Conservation (phyloP, 2,888 invertebrate species). For the Himalopsyche tibetana region DNA sequence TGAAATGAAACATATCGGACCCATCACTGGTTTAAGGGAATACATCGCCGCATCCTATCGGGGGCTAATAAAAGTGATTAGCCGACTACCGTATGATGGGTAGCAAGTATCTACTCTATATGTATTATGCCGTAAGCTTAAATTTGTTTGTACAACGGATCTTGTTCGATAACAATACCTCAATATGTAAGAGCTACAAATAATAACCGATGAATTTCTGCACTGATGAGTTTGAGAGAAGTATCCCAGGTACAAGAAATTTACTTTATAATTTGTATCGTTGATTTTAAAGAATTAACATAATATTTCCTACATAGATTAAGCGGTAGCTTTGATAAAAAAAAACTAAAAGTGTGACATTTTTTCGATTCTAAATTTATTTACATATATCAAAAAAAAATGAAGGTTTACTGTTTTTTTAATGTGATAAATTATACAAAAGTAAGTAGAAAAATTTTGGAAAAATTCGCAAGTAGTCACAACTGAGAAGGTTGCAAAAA, state of each 20-base stretch:
- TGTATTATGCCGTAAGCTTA: constrained; percentile 48
- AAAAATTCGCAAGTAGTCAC: too few species aligned
- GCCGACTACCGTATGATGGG: constrained; percentile 59
- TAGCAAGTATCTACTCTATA: constrained; percentile 42
- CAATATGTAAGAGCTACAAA: constrained; percentile 32
- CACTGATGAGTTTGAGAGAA: not conserved
- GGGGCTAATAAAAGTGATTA: constrained; percentile 65
- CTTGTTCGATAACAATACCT: constrained; percentile 52
- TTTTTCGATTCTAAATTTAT: too few species aligned
- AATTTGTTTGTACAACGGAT: constrained; percentile 62
- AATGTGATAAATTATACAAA: too few species aligned
- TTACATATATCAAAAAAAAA: too few species aligned
- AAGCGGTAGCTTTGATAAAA: too few species aligned
- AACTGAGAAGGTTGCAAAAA: too few species aligned
- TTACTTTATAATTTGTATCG: not conserved
- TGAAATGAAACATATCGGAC: not conserved
- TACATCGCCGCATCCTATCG: constrained; percentile 60
- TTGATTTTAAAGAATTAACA: not conserved
- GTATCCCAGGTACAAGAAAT: not conserved
- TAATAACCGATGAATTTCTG: constrained; percentile 27
- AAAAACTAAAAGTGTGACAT: too few species aligned
- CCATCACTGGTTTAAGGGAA: constrained; percentile 2
- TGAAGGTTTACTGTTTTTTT: too few species aligned
- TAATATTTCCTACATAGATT: too few species aligned
- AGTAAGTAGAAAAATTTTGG: too few species aligned